phyloP scores from a whole-genome alignment of 2,888 invertebrate species.

The Oscheius sp. region DNA sequence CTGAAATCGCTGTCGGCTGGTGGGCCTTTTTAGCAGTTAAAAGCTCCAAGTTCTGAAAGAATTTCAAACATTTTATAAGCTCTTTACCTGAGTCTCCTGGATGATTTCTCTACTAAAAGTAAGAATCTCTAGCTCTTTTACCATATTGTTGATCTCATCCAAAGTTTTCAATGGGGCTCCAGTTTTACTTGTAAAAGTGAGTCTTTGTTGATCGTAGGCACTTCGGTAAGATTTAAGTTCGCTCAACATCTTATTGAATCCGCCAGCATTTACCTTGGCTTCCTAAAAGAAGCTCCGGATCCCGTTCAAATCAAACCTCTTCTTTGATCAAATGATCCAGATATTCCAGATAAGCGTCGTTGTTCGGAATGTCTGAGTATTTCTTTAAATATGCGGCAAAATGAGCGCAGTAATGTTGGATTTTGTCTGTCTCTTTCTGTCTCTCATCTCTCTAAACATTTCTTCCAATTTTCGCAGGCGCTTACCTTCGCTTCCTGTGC shows the following conservation, averaged over 20 bases:
- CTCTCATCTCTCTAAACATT: not conserved
- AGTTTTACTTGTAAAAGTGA: too few species aligned
- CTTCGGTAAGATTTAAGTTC: too few species aligned
- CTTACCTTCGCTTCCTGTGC: not conserved
- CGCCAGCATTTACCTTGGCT: too few species aligned
- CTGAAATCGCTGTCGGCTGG: too few species aligned
- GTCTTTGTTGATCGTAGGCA: too few species aligned
- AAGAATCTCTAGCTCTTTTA: not conserved
- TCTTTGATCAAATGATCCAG: not conserved
- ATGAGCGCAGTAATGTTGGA: conserved; percentile 4
- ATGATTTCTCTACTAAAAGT: not conserved
- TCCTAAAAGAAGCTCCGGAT: too few species aligned
- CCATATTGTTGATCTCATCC: not conserved
- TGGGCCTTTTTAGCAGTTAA: too few species aligned
- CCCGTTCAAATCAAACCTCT: too few species aligned
- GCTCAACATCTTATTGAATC: too few species aligned
- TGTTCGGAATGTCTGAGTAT: conserved; percentile 3
- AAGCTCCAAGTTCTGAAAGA: too few species aligned
- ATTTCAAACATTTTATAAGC: too few species aligned
- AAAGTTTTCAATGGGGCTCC: not conserved
- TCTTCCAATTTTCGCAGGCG: not conserved
- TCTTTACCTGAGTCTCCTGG: not conserved
- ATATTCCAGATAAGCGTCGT: conserved; percentile 9
- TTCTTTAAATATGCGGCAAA: conserved; percentile 15
- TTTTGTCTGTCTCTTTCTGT: not conserved